phyloP scores from a whole-genome alignment of 1,140 invertebrate species.

The Heliconius himera region DNA sequence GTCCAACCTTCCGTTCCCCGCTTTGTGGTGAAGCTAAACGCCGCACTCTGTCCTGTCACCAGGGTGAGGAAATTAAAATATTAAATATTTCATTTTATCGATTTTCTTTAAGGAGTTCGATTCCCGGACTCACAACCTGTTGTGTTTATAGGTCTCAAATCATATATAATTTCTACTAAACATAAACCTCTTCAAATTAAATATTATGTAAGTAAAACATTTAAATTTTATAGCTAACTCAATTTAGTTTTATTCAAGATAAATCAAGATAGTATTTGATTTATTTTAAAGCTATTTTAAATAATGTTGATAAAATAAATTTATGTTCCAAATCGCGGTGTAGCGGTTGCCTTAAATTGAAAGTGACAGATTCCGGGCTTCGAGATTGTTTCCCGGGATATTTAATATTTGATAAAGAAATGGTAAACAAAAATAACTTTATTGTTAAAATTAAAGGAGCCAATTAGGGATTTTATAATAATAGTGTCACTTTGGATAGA shows the following conservation, averaged over 20 bases:
- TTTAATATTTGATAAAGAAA: neutral
- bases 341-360: slow-evolving; percentile 10
- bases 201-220: neutral
- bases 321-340: slow-evolving; percentile 17
- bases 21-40: no score
- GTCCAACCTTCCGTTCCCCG: no score
- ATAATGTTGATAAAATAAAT: slow-evolving; percentile 22
- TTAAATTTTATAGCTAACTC: neutral
- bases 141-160: no score
- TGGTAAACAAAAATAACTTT: neutral
- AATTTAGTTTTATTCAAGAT: neutral
- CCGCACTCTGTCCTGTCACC: no score
- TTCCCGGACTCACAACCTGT: no score
- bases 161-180: no score
- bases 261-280: slow-evolving; percentile 7
- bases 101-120: no score
- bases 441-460: neutral
- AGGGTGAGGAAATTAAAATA: no score
- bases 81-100: no score
- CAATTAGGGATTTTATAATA: neutral
- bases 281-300: neutral
- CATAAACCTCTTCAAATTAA: neutral
- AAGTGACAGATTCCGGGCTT: slow-evolving; percentile 3
- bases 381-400: neutral
- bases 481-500: neutral